Conservation (phyloP, 2,797 vertebrate species). For the Tenualosa thibaudeaui region DNA sequence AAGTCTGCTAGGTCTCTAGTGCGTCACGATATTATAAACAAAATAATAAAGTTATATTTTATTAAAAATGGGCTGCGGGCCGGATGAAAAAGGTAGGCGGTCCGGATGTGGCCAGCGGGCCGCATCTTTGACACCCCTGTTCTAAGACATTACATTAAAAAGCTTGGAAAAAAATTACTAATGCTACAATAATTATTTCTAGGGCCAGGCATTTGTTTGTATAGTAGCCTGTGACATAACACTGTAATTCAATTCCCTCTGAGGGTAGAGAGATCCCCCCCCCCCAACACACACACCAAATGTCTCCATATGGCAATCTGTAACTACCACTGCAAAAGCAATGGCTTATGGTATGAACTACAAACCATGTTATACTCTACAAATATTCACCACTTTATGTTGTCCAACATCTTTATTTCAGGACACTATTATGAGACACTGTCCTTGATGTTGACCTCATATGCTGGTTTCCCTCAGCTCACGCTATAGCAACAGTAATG, state of each 20-base stretch:
- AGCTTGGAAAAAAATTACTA: too few relatives aligned
- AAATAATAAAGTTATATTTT: too few relatives aligned
- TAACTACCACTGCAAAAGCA: not conserved
- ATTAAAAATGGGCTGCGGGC: too few relatives aligned
- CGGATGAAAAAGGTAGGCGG: too few relatives aligned
- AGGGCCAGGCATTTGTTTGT: not conserved
- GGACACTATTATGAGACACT: not conserved
- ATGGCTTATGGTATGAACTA: not conserved
- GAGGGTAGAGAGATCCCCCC: not conserved
- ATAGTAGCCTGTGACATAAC: not conserved
- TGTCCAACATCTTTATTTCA: too few relatives aligned
- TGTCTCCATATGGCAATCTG: constrained; percentile 1
- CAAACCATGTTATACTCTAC: not conserved
- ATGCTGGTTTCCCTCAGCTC: not conserved
- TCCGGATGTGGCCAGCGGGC: too few relatives aligned
- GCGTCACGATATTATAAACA: too few relatives aligned
- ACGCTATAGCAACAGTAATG: not conserved
- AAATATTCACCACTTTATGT: not conserved
- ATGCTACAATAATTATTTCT: too few relatives aligned
- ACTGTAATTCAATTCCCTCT: not conserved
- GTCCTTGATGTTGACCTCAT: too few relatives aligned
- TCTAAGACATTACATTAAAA: not conserved
- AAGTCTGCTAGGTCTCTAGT: too few relatives aligned
- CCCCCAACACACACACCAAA: not conserved
- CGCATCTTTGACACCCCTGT: too few relatives aligned